Percentiles rank a stretch among this genome's conserved stretches.
phyloP scores from a whole-genome alignment of 2,888 invertebrate genomes.

The Clanis bilineata region DNA sequence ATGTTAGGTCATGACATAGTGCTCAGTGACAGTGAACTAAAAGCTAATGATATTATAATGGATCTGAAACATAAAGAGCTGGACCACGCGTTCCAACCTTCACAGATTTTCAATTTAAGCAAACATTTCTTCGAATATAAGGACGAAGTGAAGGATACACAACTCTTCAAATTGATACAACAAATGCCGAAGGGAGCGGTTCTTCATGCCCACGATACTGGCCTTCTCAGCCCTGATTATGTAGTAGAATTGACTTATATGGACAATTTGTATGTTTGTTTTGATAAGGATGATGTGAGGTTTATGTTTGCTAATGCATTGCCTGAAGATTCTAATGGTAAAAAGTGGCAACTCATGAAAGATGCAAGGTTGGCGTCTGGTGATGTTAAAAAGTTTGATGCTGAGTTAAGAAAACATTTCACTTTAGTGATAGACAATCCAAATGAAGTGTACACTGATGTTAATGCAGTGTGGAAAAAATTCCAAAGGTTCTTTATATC shows the following conservation, averaged over 20 bases:
- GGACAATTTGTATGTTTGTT: slow-evolving; percentile 82
- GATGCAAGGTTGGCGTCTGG: slow-evolving; percentile 71
- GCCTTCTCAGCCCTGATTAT: slow-evolving; percentile 83
- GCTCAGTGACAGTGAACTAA: slow-evolving; percentile 75
- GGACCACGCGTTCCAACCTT: slow-evolving; percentile 67
- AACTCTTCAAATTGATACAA: slow-evolving; percentile 84
- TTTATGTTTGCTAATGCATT: slow-evolving; percentile 54
- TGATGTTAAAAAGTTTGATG: slow-evolving; percentile 78
- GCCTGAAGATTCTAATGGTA: slow-evolving; percentile 45
- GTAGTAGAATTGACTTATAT: slow-evolving; percentile 84
- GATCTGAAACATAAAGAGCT: slow-evolving; percentile 75
- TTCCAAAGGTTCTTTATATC: slow-evolving; percentile 82
- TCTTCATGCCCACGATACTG: slow-evolving; percentile 87
- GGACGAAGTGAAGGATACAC: slow-evolving; percentile 80
- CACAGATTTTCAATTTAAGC: slow-evolving; percentile 82
- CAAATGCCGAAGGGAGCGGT: slow-evolving; percentile 89
- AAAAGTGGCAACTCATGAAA: slow-evolving; percentile 75
- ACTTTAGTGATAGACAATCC: slow-evolving; percentile 79
- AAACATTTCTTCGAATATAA: slow-evolving; percentile 86
- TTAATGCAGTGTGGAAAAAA: slow-evolving; percentile 82
- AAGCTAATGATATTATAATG: slow-evolving; percentile 83
- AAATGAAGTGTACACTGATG: slow-evolving; percentile 69
- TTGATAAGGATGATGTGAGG: slow-evolving; percentile 42
- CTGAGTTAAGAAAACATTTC: slow-evolving; percentile 73
- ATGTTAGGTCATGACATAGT: slow-evolving; percentile 78